A percentile compares a stretch with the other conserved stretches of the same genome.
These are phyloP conservation scores for Bovichtus variegatus DNA, from an alignment of 2,797 vertebrate genomes.

Conservation along the genomic window DNA sequence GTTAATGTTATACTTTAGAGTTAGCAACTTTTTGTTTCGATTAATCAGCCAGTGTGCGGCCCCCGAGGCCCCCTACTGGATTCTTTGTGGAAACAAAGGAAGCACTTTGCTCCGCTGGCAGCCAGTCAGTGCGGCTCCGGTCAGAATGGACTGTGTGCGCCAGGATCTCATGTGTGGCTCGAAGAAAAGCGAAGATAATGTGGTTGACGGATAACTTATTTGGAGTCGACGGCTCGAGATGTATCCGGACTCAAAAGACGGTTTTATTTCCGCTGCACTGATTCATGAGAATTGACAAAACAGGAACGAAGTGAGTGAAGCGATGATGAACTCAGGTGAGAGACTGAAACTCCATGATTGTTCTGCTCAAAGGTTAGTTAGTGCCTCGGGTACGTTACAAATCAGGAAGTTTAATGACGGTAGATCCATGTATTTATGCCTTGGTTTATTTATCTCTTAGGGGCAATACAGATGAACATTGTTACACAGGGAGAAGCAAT, in stretches of 20 bases:
- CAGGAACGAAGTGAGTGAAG: slow-evolving; percentile 25
- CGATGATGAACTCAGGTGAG: slow-evolving; percentile 75
- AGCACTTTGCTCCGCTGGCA: neutral
- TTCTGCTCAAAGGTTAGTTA: neutral
- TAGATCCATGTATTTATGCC: neutral
- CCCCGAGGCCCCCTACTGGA: slow-evolving; percentile 59
- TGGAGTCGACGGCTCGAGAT: neutral
- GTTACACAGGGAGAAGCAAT: neutral
- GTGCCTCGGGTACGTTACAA: neutral
- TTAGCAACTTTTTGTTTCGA: neutral
- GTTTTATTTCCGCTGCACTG: neutral
- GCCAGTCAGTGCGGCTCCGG: slow-evolving; percentile 1
- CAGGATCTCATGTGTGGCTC: neutral
- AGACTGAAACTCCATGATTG: slow-evolving; percentile 2
- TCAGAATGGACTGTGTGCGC: neutral
- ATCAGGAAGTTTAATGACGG: neutral
- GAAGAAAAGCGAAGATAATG: neutral
- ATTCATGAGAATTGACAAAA: neutral
- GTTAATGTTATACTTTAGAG: neutral
- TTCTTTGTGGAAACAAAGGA: slow-evolving; percentile 9
- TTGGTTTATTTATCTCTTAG: neutral
- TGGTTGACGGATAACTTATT: neutral
- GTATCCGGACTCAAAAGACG: slow-evolving; percentile 1
- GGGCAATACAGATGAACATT: neutral
- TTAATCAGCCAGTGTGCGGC: neutral